Evolutionary conservation across 2,113 vertebrate genomes (phyloP).

Genomic region (Alouatta palliata): DNA sequence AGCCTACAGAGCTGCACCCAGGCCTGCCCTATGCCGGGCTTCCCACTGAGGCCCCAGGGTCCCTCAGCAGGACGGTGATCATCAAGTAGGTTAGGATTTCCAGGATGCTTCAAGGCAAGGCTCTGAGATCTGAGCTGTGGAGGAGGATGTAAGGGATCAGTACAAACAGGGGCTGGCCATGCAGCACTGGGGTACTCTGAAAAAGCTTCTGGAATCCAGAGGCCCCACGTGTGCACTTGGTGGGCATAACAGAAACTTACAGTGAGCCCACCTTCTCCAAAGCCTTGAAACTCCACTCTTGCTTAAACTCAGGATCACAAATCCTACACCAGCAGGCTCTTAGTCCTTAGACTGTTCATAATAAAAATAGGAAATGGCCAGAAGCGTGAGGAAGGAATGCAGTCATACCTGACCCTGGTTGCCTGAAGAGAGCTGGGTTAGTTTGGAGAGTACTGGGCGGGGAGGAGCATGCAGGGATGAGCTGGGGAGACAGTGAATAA

Average conservation of each 20-base stretch:
- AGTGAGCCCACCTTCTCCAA: neutral
- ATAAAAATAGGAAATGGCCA: neutral
- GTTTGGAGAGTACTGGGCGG: neutral
- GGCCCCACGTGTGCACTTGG: neutral
- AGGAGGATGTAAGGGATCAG: neutral
- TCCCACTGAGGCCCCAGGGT: accelerated
- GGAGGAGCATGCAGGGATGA: neutral
- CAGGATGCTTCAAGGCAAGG: neutral
- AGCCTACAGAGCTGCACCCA: no score
- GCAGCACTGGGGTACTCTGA: no score
- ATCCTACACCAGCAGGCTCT: neutral
- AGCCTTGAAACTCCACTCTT: neutral
- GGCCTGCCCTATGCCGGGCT: neutral
- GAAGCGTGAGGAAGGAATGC: neutral
- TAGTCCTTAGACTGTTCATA: neutral
- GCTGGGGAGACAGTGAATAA: accelerated
- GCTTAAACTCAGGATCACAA: neutral
- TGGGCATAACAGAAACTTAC: neutral
- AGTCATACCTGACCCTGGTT: neutral
- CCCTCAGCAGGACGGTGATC: neutral
- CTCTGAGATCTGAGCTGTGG: neutral
- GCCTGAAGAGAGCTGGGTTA: neutral
- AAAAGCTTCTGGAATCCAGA: neutral
- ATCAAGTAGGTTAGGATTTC: no score
- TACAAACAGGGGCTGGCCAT: no score